These are phyloP conservation scores for Conchocele bisecta DNA, from an alignment of 2,888 invertebrate species.

Conservation along the genomic window DNA sequence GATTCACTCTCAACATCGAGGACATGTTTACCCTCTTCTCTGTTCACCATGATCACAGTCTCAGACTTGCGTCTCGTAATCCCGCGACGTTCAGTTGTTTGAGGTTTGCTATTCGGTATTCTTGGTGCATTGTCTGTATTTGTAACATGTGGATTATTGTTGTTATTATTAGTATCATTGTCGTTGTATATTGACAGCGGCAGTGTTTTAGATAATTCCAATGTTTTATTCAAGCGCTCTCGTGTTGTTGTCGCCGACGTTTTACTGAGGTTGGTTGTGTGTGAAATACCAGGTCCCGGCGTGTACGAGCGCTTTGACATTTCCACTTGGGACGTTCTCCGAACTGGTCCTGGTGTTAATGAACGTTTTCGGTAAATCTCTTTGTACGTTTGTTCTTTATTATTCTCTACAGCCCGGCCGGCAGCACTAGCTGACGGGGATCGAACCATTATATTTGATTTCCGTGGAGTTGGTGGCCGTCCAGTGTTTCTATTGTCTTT, in stretches of 20 bases:
- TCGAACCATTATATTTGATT: constrained; percentile 60
- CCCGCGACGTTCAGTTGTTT: constrained; percentile 36
- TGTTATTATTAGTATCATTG: constrained; percentile 9
- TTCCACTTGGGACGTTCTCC: too few species aligned
- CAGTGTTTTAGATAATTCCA: constrained; percentile 39
- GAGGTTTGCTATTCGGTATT: constrained; percentile 23
- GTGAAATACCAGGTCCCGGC: constrained; percentile 59
- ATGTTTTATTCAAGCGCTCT: constrained; percentile 38
- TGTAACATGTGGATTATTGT: not conserved
- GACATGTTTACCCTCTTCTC: constrained; percentile 57
- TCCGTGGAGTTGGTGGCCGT: constrained; percentile 62
- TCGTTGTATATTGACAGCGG: constrained; percentile 48
- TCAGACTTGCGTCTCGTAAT: constrained; percentile 45
- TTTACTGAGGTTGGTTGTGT: constrained; percentile 28
- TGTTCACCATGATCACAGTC: constrained; percentile 63
- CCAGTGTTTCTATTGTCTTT: constrained; percentile 21
- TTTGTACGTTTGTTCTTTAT: constrained; percentile 63
- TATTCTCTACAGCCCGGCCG: constrained; percentile 28
- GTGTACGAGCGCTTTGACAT: constrained; percentile 67
- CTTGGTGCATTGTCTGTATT: too few species aligned
- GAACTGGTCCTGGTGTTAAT: too few species aligned
- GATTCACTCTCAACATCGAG: constrained; percentile 55
- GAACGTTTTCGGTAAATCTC: constrained; percentile 67
- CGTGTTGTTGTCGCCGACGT: constrained; percentile 44
- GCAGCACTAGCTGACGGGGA: constrained; percentile 33